Evolutionary conservation across 53 echinoderm and acorn worm species (phyloP).

Genomic region (Crossaster papposus): DNA sequence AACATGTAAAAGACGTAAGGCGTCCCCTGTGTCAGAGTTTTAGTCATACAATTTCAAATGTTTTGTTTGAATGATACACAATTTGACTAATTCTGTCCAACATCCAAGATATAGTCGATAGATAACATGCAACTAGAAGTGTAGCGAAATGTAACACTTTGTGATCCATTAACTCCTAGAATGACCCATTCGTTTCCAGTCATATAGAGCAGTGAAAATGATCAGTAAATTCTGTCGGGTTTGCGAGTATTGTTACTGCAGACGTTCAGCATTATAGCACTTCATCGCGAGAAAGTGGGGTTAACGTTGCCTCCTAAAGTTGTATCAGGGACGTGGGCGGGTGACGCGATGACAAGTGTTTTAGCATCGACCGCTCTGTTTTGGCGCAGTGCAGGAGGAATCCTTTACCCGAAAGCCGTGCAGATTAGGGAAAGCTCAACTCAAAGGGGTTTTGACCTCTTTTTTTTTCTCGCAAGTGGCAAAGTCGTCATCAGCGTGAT

Average conservation of each 20-base stretch:
- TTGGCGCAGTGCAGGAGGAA: neutral
- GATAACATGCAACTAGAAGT: too few relatives aligned
- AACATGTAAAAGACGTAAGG: too few relatives aligned
- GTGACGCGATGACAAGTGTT: constrained; percentile 22
- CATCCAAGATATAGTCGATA: too few relatives aligned
- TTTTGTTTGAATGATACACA: too few relatives aligned
- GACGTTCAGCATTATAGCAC: constrained; percentile 5
- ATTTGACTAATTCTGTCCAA: too few relatives aligned
- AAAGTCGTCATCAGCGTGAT: neutral
- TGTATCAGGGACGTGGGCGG: neutral
- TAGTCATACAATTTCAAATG: too few relatives aligned
- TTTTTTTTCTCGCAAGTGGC: neutral
- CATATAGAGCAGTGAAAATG: neutral
- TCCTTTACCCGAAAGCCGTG: neutral
- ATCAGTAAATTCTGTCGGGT: neutral
- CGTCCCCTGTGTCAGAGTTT: too few relatives aligned
- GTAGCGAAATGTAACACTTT: too few relatives aligned
- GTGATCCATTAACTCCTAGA: too few relatives aligned
- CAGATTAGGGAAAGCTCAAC: neutral
- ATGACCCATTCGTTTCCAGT: neutral
- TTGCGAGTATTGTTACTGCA: neutral
- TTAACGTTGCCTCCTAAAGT: neutral
- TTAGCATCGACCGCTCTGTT: neutral
- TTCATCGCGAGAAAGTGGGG: neutral
- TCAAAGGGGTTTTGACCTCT: neutral